Evolutionary conservation across 2,888 invertebrate genomes (phyloP).

Genomic region (Galerucella nymphaeae): DNA sequence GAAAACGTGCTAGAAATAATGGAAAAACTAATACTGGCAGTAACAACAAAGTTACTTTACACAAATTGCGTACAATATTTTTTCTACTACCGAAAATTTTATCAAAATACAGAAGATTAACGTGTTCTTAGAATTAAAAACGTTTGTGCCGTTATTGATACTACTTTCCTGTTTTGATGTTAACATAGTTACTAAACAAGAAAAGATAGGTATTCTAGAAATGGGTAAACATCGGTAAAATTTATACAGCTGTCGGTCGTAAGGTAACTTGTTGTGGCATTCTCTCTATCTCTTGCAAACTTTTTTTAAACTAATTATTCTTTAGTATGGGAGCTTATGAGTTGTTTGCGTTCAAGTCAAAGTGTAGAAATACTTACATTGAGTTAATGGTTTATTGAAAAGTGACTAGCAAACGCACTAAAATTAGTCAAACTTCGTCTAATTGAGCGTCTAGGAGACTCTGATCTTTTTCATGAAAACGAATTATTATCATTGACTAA

Average conservation of each 20-base stretch:
- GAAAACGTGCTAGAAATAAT: background rate
- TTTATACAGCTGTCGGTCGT: constrained; percentile 35
- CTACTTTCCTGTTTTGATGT: constrained; percentile 21
- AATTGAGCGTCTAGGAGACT: no score
- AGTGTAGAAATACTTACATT: background rate
- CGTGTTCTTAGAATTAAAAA: background rate
- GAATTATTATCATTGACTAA: background rate
- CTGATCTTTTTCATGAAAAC: background rate
- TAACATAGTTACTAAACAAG: constrained; percentile 8
- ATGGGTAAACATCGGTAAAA: constrained; percentile 35
- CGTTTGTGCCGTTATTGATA: background rate
- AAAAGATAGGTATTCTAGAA: constrained; percentile 26
- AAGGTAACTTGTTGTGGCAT: constrained; percentile 29
- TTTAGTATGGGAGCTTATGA: constrained; percentile 23
- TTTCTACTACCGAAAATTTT: no score
- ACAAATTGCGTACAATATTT: no score
- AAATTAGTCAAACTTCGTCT: no score
- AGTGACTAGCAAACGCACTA: background rate
- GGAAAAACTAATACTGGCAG: no score
- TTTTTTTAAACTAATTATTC: constrained; percentile 21
- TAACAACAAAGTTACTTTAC: no score
- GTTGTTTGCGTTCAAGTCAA: no score
- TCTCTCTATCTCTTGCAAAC: constrained; percentile 20
- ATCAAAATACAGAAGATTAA: no score
- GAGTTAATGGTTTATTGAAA: background rate